phyloP scores from a whole-genome alignment of 2,888 invertebrate genomes.

The Scaptomyza cyrtandrae region DNA sequence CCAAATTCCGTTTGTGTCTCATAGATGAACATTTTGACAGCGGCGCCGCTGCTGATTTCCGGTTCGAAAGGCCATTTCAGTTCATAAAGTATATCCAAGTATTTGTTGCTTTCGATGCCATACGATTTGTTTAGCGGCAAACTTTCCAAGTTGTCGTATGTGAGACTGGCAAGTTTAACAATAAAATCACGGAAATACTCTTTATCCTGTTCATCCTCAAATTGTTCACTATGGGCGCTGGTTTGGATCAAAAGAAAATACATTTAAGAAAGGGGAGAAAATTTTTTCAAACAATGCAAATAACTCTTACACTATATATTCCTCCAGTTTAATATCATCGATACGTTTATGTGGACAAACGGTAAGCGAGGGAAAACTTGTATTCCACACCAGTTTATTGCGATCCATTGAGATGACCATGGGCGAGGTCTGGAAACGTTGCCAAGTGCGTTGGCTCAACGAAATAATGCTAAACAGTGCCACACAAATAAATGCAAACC shows the following conservation, averaged over 20 bases:
- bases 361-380: conserved; percentile 89
- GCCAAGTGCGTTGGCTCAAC: conserved; percentile 87
- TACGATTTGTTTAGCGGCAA: conserved; percentile 86
- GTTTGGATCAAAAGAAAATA: too few relatives aligned
- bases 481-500: conserved; percentile 86
- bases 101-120: conserved; percentile 86
- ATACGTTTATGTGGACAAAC: conserved; percentile 88
- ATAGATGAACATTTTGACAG: conserved; percentile 85
- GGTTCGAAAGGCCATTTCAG: conserved; percentile 86
- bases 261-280: too few relatives aligned
- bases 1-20: conserved; percentile 89
- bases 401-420: conserved; percentile 91
- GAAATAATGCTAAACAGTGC: conserved; percentile 86
- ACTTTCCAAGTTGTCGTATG: conserved; percentile 87
- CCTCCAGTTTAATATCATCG: conserved; percentile 86
- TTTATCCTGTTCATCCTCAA: conserved; percentile 85
- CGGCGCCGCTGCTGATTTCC: conserved; percentile 86
- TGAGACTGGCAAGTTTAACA: conserved; percentile 86
- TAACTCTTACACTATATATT: conserved; percentile 86
- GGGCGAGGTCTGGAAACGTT: conserved; percentile 89
- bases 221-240: conserved; percentile 69
- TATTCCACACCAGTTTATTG: conserved; percentile 90
- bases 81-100: conserved; percentile 85
- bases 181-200: conserved; percentile 86
- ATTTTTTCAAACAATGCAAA: too few relatives aligned